These are phyloP conservation scores for Tinamus guttatus DNA, from an alignment of 2,113 vertebrate genomes.

Conservation along the genomic window DNA sequence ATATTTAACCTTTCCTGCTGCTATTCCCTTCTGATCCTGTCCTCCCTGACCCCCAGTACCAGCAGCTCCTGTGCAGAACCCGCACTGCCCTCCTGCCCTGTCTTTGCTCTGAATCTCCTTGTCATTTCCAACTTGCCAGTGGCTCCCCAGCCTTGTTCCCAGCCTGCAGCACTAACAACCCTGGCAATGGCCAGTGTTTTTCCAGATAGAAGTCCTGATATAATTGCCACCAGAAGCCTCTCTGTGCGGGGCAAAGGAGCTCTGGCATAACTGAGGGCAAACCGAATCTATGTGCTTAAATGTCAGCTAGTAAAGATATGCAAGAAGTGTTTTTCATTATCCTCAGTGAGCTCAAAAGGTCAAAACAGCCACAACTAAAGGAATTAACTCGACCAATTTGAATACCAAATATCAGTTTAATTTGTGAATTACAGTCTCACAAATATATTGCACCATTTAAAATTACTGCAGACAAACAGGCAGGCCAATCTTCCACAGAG, in stretches of 20 bases:
- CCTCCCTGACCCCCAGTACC: rapidly evolving
- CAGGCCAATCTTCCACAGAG: background rate
- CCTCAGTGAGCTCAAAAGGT: background rate
- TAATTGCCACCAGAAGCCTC: background rate
- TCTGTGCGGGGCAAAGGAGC: rapidly evolving
- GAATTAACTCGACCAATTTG: background rate
- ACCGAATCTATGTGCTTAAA: background rate
- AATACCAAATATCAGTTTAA: background rate
- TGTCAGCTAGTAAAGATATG: background rate
- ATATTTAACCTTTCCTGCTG: background rate
- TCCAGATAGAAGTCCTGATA: background rate
- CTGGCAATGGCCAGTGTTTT: background rate
- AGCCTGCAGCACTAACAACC: background rate
- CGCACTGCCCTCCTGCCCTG: background rate
- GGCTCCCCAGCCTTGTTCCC: background rate
- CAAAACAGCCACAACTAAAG: background rate
- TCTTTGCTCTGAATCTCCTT: background rate
- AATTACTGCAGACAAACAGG: background rate
- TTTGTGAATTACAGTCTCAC: background rate
- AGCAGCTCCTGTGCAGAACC: background rate
- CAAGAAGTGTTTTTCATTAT: background rate
- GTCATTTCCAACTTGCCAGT: background rate
- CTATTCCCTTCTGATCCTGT: background rate
- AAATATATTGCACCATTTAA: background rate
- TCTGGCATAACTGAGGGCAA: background rate